Base-by-base conservation (phyloP, 1,140 invertebrate genomes). In the Heliconius nattereri region DNA sequence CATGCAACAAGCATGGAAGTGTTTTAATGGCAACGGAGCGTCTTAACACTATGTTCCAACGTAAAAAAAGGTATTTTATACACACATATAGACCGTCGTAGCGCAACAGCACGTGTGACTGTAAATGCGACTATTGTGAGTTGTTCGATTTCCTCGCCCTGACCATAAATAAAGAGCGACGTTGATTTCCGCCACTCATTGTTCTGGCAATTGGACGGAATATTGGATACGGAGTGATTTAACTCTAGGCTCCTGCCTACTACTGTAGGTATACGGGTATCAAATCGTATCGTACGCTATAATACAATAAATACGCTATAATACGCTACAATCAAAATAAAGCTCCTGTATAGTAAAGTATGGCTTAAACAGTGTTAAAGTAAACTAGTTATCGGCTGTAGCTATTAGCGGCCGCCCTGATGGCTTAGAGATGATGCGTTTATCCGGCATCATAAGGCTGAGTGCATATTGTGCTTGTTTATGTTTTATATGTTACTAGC, bases 371-470 rank as follows among this genome's bases (percentile, higher is more conserved):
- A 72, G 73, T n/a, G 57, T 29, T 76, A 70, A 72, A 76, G 29
- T 37, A 71, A 76, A 76, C 54, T 66, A 71, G 73, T 76, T 72
- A 40, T 76, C 32, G 60, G 23, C 60, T 45, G 23, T 66, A 57
- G 54, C 60, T 79, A 79, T 79, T 76, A 76, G 74, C 70, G 45
- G 26, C 40, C 49, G 71, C 52, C 70, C 66, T 32, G 76, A 72
- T 71, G 40, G 76, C 76, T 54, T 71, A 78, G 45, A 78, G 76
- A 71, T 78, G 76, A 78, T 70, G 66, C 76, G 60, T 52, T 77
- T 77, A 77, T 77, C 66, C 60, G n/a, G 71, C 26, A 71, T 32
- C 20, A n/a, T 49, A 5, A 66, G 3, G 60, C 11, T 16, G 13
- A 66, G 60, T 66, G 26, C 9, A 66, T 11, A 66, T 29, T 66